phyloP scores from a whole-genome alignment of 2,888 invertebrate genomes.

The Bruchidius siliquastri region DNA sequence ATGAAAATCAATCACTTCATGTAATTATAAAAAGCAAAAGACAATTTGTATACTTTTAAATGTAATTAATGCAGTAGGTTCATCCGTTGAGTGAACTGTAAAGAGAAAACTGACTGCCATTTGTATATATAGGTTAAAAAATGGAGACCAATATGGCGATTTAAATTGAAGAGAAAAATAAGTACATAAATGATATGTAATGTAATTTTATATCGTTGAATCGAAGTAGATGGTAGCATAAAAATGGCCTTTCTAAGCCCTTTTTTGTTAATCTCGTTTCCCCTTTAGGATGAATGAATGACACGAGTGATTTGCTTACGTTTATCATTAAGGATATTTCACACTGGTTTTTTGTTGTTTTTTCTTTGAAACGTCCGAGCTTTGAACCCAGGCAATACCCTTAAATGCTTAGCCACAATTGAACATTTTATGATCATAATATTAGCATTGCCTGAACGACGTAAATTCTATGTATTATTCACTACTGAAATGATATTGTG shows the following conservation, averaged over 20 bases:
- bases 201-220: not conserved
- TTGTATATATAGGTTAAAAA: constrained; percentile 36
- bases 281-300: not conserved
- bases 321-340: not conserved
- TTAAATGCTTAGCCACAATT: no score
- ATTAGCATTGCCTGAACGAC: no score
- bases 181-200: not conserved
- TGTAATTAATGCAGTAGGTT: not conserved
- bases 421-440: no score
- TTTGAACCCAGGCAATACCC: no score
- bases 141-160: constrained; percentile 13
- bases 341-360: no score
- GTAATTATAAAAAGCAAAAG: no score
- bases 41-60: no score
- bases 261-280: not conserved
- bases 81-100: not conserved
- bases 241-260: not conserved
- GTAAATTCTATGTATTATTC: no score
- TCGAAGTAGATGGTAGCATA: not conserved
- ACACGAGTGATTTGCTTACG: not conserved
- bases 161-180: not conserved
- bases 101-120: constrained; percentile 33
- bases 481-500: no score
- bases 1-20: no score
- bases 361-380: no score